Evolutionary conservation across 2,113 vertebrate species (phyloP).

Genomic region (Hyperopisus bebe): DNA sequence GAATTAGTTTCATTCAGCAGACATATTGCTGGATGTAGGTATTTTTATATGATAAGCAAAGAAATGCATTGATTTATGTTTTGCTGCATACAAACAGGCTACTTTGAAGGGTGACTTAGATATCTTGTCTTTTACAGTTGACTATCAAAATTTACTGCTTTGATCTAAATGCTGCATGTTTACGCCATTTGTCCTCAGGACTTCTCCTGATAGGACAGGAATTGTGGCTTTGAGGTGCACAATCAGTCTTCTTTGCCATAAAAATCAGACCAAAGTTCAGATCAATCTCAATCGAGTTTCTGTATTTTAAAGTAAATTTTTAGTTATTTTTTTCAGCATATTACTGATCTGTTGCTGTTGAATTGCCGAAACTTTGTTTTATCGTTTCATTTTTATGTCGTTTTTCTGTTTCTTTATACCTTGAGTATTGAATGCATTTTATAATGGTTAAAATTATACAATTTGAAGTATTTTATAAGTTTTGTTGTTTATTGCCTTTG

Average conservation of each 20-base stretch:
- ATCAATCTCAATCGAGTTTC: neutral
- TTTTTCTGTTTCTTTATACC: neutral
- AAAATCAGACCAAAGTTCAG: neutral
- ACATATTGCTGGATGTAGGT: neutral
- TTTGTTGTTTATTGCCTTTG: neutral
- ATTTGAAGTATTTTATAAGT: neutral
- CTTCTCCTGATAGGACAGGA: neutral
- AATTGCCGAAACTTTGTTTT: neutral
- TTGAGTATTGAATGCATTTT: neutral
- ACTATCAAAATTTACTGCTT: neutral
- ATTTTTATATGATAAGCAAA: constrained; percentile 1
- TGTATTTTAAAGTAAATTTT: neutral
- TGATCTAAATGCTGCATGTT: neutral
- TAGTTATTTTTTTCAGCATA: constrained; percentile 1
- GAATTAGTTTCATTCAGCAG: neutral
- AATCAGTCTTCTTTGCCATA: neutral
- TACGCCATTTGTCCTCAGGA: neutral
- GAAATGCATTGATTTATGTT: neutral
- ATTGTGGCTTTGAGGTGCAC: neutral
- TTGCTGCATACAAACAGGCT: neutral
- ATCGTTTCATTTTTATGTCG: neutral
- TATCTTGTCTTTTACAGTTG: neutral
- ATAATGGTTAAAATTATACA: constrained; percentile 1
- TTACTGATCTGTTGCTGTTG: neutral
- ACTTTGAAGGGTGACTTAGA: neutral